A percentile compares a stretch with the other conserved stretches of the same genome.
These are phyloP conservation scores for Dasypus novemcinctus DNA, from an alignment of 2,113 vertebrate species.

Conservation along the genomic window DNA sequence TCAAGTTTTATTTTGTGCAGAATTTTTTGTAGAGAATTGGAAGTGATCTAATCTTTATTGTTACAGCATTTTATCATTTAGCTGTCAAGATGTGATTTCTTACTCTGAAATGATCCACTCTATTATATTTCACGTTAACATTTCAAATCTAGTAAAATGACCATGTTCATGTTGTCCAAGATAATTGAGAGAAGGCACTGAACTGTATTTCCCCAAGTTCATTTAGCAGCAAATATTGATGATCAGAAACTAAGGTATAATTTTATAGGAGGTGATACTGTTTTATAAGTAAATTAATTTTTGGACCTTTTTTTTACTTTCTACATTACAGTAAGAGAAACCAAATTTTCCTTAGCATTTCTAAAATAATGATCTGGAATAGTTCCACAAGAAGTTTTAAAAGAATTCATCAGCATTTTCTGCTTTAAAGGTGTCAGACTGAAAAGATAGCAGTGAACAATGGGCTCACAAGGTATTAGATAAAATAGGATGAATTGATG, in stretches of 20 bases:
- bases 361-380: constrained; percentile 7
- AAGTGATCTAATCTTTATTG: constrained; percentile 46
- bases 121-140: constrained; percentile 33
- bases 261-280: background rate
- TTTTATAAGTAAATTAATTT: background rate
- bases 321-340: background rate
- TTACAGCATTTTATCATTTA: constrained; percentile 41
- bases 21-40: constrained; percentile 20
- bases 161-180: background rate
- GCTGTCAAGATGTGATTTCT: constrained; percentile 54
- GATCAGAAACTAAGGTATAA: background rate
- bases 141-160: constrained; percentile 50
- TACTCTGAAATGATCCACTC: constrained; percentile 43
- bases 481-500: background rate
- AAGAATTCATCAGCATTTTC: background rate
- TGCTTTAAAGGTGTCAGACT: background rate
- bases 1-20: background rate
- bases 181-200: constrained; percentile 2
- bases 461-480: background rate
- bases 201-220: constrained; percentile 28
- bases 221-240: constrained; percentile 18
- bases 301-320: background rate
- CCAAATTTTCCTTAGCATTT: background rate
- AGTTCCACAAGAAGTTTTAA: constrained; percentile 39
- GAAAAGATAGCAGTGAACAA: background rate